Percentiles rank a stretch among this genome's conserved stretches.
phyloP scores from a whole-genome alignment of 1,140 invertebrate species.

The Cyrtorhinus lividipennis region DNA sequence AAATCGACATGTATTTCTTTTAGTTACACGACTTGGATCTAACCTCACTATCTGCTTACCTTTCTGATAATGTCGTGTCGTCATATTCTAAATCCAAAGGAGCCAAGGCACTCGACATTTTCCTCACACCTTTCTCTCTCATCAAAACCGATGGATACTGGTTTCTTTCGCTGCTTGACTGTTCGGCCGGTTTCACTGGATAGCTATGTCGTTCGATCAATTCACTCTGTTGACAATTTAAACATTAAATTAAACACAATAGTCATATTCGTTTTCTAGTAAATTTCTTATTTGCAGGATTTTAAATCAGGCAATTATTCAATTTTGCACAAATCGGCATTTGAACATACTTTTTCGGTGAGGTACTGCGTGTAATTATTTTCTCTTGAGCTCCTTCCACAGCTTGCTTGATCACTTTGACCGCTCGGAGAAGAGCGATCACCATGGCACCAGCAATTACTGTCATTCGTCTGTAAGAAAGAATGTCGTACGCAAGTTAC shows the following conservation, averaged over 20 bases:
- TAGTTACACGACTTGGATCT: too few species aligned
- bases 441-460: conserved; percentile 26
- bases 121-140: conserved; percentile 30
- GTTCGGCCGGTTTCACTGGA: too few species aligned
- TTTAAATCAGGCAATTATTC: too few species aligned
- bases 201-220: too few species aligned
- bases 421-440: conserved; percentile 67
- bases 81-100: conserved; percentile 30
- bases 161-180: too few species aligned
- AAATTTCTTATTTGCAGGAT: too few species aligned
- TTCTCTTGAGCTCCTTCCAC: conserved; percentile 29
- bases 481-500: too few species aligned
- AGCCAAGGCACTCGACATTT: conserved; percentile 25
- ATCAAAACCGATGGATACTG: conserved; percentile 30
- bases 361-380: conserved; percentile 29
- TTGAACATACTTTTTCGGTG: conserved; percentile 28
- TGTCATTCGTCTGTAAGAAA: conserved; percentile 27
- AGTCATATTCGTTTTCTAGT: too few species aligned
- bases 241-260: too few species aligned
- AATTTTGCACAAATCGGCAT: too few species aligned
- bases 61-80: conserved; percentile 36
- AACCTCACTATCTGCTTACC: too few species aligned
- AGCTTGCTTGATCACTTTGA: conserved; percentile 56
- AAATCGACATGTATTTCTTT: too few species aligned
- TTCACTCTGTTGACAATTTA: not conserved